Conservation (phyloP, 2,113 vertebrate genomes). For the Vicugna pacos region DNA sequence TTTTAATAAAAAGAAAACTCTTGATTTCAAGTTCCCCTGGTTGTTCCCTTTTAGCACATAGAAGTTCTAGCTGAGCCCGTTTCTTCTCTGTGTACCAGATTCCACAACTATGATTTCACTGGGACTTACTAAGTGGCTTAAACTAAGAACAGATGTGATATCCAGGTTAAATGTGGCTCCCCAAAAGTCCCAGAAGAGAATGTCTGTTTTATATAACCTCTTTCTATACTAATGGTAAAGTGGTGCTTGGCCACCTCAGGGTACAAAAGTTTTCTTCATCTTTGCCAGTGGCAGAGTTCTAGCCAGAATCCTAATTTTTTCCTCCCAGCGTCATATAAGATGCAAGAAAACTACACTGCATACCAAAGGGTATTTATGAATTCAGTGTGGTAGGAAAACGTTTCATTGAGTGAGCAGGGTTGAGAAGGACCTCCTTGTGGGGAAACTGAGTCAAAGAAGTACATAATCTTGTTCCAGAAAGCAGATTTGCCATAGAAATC, state of each 20-base stretch:
- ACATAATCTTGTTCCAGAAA: background rate
- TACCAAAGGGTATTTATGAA: slow-evolving; percentile 17
- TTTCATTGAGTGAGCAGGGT: background rate
- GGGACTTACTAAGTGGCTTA: background rate
- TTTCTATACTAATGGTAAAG: background rate
- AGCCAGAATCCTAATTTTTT: background rate
- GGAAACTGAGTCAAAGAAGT: background rate
- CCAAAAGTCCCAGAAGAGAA: background rate
- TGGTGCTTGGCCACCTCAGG: background rate
- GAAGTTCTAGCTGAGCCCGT: background rate
- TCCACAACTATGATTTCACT: slow-evolving; percentile 24
- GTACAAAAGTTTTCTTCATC: background rate
- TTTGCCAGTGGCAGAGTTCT: slow-evolving; percentile 12
- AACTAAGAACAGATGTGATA: background rate
- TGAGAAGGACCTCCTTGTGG: background rate
- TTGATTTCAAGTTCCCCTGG: background rate
- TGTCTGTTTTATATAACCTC: background rate
- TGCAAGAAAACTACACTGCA: background rate
- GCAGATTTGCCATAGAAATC: background rate
- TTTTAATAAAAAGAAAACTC: background rate
- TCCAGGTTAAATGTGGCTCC: background rate
- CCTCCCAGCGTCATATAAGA: background rate
- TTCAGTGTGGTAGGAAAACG: background rate
- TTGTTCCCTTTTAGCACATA: background rate
- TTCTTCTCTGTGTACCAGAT: background rate